A percentile compares a stretch with the other conserved stretches of the same genome.
phyloP scores from a whole-genome alignment of 2,888 invertebrate species.

The Nephrocerus scutellatus region DNA sequence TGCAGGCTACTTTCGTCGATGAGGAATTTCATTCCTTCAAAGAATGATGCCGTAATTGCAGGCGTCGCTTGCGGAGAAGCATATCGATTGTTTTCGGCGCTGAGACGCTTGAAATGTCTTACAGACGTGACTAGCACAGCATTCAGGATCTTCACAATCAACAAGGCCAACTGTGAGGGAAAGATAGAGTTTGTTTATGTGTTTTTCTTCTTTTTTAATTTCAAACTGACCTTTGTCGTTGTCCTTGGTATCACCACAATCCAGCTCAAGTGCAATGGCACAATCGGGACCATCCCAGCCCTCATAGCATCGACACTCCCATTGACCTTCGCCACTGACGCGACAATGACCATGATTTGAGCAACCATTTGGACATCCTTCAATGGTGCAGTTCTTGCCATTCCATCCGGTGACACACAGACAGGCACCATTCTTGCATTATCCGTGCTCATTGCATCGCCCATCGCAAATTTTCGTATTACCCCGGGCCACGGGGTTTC shows the following conservation, averaged over 20 bases:
- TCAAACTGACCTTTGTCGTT: slow-evolving; percentile 96
- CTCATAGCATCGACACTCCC: slow-evolving; percentile 91
- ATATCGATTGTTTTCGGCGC: slow-evolving; percentile 95
- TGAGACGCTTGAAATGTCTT: slow-evolving; percentile 81
- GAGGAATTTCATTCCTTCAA: slow-evolving; percentile 95
- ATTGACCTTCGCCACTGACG: slow-evolving; percentile 71
- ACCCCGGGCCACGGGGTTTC: too few relatives aligned
- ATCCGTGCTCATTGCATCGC: slow-evolving; percentile 93
- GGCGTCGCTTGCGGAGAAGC: slow-evolving; percentile 88
- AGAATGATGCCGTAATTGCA: slow-evolving; percentile 95
- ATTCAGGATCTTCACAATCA: slow-evolving; percentile 98
- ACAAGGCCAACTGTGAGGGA: slow-evolving; percentile 74
- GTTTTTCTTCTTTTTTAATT: too few relatives aligned
- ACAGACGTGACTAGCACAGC: slow-evolving; percentile 78
- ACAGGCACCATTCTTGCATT: slow-evolving; percentile 97
- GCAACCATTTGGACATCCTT: slow-evolving; percentile 83
- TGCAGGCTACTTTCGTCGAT: slow-evolving; percentile 98
- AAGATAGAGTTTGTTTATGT: too few relatives aligned
- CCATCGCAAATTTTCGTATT: slow-evolving; percentile 85
- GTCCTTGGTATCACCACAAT: slow-evolving; percentile 89
- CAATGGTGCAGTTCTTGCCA: slow-evolving; percentile 93
- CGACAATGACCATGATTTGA: slow-evolving; percentile 91
- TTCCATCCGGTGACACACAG: slow-evolving; percentile 97
- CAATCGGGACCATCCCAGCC: slow-evolving; percentile 96
- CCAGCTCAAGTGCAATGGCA: slow-evolving; percentile 82